phyloP scores from a whole-genome alignment of 2,113 vertebrate genomes.

The Xenus cinereus region DNA sequence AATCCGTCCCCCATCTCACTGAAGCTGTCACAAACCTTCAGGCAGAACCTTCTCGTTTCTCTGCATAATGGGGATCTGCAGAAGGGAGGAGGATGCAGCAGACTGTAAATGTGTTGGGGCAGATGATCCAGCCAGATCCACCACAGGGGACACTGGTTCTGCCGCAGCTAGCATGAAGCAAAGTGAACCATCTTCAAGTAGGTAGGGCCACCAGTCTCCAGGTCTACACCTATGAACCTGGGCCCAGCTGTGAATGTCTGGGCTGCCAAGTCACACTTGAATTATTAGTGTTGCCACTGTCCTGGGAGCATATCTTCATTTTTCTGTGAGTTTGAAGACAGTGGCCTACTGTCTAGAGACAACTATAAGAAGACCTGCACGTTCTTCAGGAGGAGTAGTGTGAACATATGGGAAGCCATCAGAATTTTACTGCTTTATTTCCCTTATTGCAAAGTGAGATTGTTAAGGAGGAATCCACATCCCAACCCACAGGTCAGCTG shows the following conservation, averaged over 20 bases:
- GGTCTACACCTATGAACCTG: no score
- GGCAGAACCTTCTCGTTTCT: neutral
- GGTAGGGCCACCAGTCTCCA: neutral
- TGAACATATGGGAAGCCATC: neutral
- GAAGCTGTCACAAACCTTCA: neutral
- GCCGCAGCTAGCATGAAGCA: neutral
- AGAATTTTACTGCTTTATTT: neutral
- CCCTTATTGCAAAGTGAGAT: neutral
- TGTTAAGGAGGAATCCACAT: neutral
- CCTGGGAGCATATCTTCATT: neutral
- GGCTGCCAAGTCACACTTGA: neutral
- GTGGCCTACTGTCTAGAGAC: neutral
- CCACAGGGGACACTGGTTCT: neutral
- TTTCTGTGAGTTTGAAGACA: neutral
- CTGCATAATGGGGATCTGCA: neutral
- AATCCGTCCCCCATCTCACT: neutral
- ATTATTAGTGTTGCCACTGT: neutral
- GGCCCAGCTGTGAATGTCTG: neutral
- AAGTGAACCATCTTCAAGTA: accelerated
- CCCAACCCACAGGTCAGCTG: neutral
- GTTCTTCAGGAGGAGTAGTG: neutral
- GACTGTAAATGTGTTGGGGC: neutral
- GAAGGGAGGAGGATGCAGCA: neutral
- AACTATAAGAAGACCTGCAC: neutral
- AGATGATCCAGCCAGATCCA: neutral